Evolutionary conservation across 2,888 invertebrate species (phyloP).

Genomic region (Caprella mutica): DNA sequence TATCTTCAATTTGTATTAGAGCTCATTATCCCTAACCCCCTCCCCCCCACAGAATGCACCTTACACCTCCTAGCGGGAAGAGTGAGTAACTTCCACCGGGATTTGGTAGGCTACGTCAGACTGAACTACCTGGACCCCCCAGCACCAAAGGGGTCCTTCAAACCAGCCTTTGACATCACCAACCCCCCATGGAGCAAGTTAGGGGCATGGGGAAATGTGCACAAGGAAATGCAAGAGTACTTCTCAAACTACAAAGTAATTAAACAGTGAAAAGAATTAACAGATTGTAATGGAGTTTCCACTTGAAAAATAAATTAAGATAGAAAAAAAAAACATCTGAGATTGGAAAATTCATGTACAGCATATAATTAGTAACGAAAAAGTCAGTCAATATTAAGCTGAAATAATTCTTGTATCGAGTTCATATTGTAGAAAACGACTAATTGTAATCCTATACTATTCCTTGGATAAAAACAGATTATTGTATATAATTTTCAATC

Average conservation of each 20-base stretch:
- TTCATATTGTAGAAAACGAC: no score
- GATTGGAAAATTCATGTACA: constrained; percentile 2
- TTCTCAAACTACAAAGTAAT: constrained; percentile 21
- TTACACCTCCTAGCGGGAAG: background rate
- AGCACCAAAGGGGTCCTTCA: constrained; percentile 15
- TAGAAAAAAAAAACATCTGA: background rate
- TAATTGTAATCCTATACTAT: no score
- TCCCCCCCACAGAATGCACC: constrained; percentile 17
- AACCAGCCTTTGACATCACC: constrained; percentile 11
- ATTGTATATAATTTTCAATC: background rate
- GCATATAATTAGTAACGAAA: no score
- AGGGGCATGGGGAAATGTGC: constrained; percentile 25
- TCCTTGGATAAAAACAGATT: no score
- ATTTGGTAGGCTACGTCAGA: constrained; percentile 15
- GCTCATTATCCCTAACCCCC: no score
- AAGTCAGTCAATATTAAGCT: no score
- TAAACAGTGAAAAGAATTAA: background rate
- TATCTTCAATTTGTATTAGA: no score
- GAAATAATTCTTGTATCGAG: no score
- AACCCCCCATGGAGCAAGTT: constrained; percentile 23
- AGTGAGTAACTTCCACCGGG: constrained; percentile 10
- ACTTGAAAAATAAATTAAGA: background rate
- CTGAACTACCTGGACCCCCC: constrained; percentile 19
- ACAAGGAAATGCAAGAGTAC: constrained; percentile 19
- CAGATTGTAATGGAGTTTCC: background rate